A percentile compares a stretch with the other conserved stretches of the same genome.
phyloP scores from a whole-genome alignment of 2,888 invertebrate species.

The Eupithecia vulgata region DNA sequence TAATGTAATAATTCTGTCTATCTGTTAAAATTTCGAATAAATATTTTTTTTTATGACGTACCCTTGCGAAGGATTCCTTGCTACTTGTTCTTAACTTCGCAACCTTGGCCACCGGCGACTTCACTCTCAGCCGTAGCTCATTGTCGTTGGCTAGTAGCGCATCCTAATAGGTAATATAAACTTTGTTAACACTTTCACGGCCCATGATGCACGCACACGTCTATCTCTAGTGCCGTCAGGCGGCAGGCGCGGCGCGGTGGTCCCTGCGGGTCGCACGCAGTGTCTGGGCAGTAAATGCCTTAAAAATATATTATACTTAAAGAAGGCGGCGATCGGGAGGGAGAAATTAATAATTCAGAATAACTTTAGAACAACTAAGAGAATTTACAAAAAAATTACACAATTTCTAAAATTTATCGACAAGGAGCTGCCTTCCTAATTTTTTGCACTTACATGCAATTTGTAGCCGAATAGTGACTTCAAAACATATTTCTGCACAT shows the following conservation, averaged over 20 bases:
- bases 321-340: not conserved
- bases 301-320: not conserved
- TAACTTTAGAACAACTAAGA: too few species aligned
- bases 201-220: not conserved
- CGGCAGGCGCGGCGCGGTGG: not conserved
- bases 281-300: not conserved
- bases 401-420: not conserved
- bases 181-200: not conserved
- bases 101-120: not conserved
- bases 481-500: not conserved
- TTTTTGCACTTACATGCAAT: not conserved
- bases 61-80: not conserved
- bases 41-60: not conserved
- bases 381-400: not conserved
- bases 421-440: not conserved
- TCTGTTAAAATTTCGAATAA: too few species aligned
- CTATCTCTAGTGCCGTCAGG: not conserved
- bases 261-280: not conserved
- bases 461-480: not conserved
- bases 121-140: not conserved
- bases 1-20: too few species aligned
- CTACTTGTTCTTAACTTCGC: not conserved
- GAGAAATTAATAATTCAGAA: not conserved
- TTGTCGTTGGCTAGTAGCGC: not conserved
- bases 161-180: not conserved